These are phyloP conservation scores for Diprion similis DNA, from an alignment of 1,140 invertebrate genomes.

Conservation along the genomic window DNA sequence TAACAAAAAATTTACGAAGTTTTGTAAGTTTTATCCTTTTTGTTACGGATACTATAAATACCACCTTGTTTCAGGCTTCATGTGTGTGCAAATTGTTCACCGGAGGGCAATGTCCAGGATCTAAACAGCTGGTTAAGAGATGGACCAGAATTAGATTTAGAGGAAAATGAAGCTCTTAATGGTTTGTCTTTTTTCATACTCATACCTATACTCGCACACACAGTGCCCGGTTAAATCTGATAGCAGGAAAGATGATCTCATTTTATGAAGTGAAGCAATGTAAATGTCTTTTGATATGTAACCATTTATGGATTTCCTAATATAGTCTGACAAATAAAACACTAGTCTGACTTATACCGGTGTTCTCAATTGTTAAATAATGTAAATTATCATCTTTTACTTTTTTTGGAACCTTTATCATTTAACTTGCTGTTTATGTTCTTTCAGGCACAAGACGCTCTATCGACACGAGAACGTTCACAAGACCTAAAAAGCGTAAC, in stretches of 20 bases:
- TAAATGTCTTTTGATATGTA: not conserved
- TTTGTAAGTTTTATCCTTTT: not conserved
- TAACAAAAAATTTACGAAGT: constrained; percentile 8
- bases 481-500: constrained; percentile 56
- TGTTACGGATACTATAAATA: constrained; percentile 9
- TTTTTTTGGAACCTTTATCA: constrained; percentile 13
- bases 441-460: constrained; percentile 37
- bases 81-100: constrained; percentile 18
- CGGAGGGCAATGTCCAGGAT: constrained; percentile 18
- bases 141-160: constrained; percentile 21
- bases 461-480: constrained; percentile 62
- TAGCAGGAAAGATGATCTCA: not conserved
- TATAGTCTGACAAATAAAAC: not conserved
- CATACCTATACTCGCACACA: not conserved
- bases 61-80: constrained; percentile 31
- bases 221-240: not conserved
- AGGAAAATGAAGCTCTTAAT: not conserved
- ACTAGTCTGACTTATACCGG: not conserved
- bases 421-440: not conserved
- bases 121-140: constrained; percentile 6
- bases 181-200: not conserved
- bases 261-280: not conserved
- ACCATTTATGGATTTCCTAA: not conserved
- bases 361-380: constrained; percentile 15
- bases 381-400: not conserved